These are phyloP conservation scores for Alsophila aescularia DNA, from an alignment of 2,888 invertebrate genomes.

Conservation along the genomic window DNA sequence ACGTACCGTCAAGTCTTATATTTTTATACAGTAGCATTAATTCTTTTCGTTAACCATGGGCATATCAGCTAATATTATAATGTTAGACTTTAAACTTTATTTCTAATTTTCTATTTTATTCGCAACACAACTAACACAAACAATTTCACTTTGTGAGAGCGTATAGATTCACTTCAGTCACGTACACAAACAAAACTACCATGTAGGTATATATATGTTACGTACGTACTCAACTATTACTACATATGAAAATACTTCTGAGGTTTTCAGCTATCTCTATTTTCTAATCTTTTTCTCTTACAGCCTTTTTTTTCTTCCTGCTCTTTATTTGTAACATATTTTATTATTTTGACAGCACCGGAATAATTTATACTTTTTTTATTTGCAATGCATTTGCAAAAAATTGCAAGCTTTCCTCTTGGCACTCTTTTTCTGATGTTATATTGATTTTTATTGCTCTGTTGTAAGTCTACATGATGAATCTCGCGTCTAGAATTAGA, in stretches of 20 bases:
- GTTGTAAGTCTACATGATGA: slow-evolving; percentile 3
- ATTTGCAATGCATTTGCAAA: slow-evolving; percentile 10
- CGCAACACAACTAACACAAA: too few relatives aligned
- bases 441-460: slow-evolving; percentile 15
- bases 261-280: slow-evolving; percentile 2
- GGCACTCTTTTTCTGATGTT: slow-evolving; percentile 19
- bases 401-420: slow-evolving; percentile 19
- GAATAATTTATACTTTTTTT: slow-evolving; percentile 4
- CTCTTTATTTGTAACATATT: neutral
- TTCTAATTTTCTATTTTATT: too few relatives aligned
- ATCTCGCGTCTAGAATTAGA: slow-evolving; percentile 29
- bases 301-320: slow-evolving; percentile 12
- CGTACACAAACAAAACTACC: too few relatives aligned
- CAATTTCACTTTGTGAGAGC: too few relatives aligned
- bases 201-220: too few relatives aligned
- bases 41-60: too few relatives aligned
- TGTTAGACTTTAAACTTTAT: too few relatives aligned
- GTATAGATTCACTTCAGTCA: too few relatives aligned
- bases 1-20: too few relatives aligned
- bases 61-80: too few relatives aligned
- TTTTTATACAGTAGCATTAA: too few relatives aligned
- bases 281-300: slow-evolving; percentile 6
- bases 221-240: too few relatives aligned
- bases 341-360: slow-evolving; percentile 7
- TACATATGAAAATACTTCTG: neutral